Base-by-base conservation (phyloP, 2,113 vertebrate genomes). In the Gymnarchus niloticus region DNA sequence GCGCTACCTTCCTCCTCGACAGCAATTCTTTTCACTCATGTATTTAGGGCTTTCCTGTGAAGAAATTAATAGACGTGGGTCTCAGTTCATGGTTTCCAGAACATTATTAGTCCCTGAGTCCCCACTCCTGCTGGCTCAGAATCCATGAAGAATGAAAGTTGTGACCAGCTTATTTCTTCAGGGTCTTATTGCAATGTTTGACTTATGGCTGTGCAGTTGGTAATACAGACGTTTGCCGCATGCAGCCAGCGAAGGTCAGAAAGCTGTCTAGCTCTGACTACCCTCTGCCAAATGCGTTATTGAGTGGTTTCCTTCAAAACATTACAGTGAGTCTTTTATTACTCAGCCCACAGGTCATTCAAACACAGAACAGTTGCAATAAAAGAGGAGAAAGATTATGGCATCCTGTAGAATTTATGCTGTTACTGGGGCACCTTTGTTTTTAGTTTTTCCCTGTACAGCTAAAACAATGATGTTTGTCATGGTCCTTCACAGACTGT, bases 211-310 rank as follows among this genome's bases (percentile, higher is more conserved):
- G n/a, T 33, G 21, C 44, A 52, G 80, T 49, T 54, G 46, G 28
- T 54, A 83, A 83, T 73, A n/a, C 80, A 65, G 49, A 19, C 28
- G 33, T 82, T 41, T 28, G 57, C 80, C 85, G 12, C 33, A 17
- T 57, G 56, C 21, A 61, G 10, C 56, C 80, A 86, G 80, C 83
- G n/a, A 65, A 81, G 78, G 44, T 82, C 78, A 81, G 44, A 48
- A 25, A n/a, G 17, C 48, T 65, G 21, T 48, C 80, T 65, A 21
- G 10, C 44, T 46, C 73, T n/a, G 3, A 44, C 54, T 57, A 4
- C 56, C 44, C 56, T 65, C 23, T 44, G 46, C 28, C 48, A 81
- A 86, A 56, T 81, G 6, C 57, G 77, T 81, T 81, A 49, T 81
- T 59, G 37, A 86, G 23, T 46, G 46, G 77, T n/a, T 81, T 49